These are phyloP conservation scores for Drosophila monieri DNA, from an alignment of 2,888 invertebrate genomes.

Conservation along the genomic window DNA sequence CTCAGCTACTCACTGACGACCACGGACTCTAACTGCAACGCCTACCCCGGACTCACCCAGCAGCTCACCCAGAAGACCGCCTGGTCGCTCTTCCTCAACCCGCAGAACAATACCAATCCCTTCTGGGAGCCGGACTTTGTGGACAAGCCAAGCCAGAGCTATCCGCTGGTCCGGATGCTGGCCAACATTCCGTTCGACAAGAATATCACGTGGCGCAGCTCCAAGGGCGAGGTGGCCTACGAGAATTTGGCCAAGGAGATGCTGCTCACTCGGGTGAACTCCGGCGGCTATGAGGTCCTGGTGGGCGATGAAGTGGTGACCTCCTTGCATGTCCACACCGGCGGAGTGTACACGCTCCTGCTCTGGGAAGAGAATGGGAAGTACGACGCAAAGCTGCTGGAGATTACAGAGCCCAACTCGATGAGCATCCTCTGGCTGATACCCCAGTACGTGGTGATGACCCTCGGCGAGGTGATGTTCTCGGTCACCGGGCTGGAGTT, in stretches of 20 bases:
- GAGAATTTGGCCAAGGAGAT: constrained; percentile 52
- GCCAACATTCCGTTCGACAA: constrained; percentile 58
- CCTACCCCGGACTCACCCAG: not conserved
- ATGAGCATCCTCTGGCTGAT: constrained; percentile 87
- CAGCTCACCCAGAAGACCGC: constrained; percentile 56
- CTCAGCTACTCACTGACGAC: constrained; percentile 40
- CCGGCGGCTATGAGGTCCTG: constrained; percentile 62
- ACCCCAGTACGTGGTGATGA: constrained; percentile 89
- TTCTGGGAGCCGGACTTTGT: constrained; percentile 64
- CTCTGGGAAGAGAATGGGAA: constrained; percentile 44
- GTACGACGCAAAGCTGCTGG: constrained; percentile 39
- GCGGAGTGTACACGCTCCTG: constrained; percentile 83
- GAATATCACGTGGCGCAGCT: constrained; percentile 63
- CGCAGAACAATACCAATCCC: constrained; percentile 30
- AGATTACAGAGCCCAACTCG: constrained; percentile 84
- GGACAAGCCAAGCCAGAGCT: constrained; percentile 79
- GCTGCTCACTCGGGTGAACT: constrained; percentile 55
- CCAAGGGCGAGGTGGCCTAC: constrained; percentile 51
- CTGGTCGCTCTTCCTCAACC: constrained; percentile 74
- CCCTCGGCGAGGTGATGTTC: constrained; percentile 87
- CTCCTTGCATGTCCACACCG: constrained; percentile 66
- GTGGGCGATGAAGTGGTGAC: constrained; percentile 47
- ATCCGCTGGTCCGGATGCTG: constrained; percentile 74
- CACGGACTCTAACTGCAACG: constrained; percentile 35
- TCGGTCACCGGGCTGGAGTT: constrained; percentile 90